A percentile compares a stretch with the other conserved stretches of the same genome.
phyloP scores from a whole-genome alignment of 2,888 invertebrate genomes.

The Lithophane ornitopus region DNA sequence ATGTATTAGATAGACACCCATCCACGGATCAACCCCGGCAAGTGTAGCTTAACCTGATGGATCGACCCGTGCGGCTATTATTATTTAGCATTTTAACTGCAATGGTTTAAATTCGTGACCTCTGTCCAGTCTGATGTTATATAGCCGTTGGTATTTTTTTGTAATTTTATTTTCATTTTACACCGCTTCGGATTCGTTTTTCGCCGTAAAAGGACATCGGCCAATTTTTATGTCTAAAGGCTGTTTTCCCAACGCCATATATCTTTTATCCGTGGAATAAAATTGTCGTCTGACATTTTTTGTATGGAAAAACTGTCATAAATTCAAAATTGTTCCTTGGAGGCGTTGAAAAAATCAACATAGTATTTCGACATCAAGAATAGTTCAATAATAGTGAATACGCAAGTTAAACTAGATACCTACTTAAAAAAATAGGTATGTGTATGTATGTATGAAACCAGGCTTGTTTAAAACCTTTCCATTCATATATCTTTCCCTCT shows the following conservation, averaged over 20 bases:
- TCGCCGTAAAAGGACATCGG: neutral
- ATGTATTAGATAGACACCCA: too few relatives aligned
- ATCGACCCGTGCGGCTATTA: too few relatives aligned
- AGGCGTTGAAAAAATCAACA: too few relatives aligned
- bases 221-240: neutral
- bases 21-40: too few relatives aligned
- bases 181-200: neutral
- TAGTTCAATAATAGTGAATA: neutral
- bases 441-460: neutral
- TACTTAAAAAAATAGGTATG: neutral
- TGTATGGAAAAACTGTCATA: neutral
- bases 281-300: neutral
- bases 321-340: too few relatives aligned
- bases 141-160: neutral
- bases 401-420: neutral
- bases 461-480: neutral
- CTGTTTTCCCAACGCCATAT: neutral
- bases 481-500: constrained; percentile 49
- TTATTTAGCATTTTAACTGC: too few relatives aligned
- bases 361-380: neutral
- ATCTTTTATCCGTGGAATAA: neutral
- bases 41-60: too few relatives aligned
- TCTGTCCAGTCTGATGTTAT: neutral
- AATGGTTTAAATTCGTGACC: neutral
- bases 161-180: neutral